These are phyloP conservation scores for Leptopilina boulardi DNA, from an alignment of 1,140 invertebrate genomes.

Conservation along the genomic window DNA sequence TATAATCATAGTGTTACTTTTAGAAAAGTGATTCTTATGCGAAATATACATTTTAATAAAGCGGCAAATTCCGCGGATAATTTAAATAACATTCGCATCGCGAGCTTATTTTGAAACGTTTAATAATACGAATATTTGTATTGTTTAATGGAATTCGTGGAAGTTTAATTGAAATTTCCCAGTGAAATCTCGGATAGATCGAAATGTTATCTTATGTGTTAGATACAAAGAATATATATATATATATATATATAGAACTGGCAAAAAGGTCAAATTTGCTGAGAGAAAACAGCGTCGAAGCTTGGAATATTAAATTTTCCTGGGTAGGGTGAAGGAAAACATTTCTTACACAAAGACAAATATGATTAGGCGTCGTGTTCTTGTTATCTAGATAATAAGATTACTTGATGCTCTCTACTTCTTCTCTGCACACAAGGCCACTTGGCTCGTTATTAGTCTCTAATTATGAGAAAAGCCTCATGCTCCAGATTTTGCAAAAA, in stretches of 20 bases:
- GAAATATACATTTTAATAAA: too few relatives aligned
- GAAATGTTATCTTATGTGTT: too few relatives aligned
- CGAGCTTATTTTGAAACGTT: too few relatives aligned
- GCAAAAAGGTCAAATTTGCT: neutral
- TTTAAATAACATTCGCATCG: too few relatives aligned
- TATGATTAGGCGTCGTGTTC: constrained; percentile 6
- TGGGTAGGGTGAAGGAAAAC: neutral
- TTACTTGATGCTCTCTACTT: constrained; percentile 14
- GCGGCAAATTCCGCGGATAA: too few relatives aligned
- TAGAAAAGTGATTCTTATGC: too few relatives aligned
- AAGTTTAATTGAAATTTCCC: neutral
- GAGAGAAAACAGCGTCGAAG: neutral
- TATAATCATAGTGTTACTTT: too few relatives aligned
- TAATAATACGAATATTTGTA: too few relatives aligned
- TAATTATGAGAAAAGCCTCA: constrained; percentile 15
- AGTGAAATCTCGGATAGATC: neutral
- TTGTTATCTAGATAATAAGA: constrained; percentile 23
- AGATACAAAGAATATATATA: too few relatives aligned
- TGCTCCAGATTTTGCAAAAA: neutral
- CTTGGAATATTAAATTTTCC: constrained; percentile 11
- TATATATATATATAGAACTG: too few relatives aligned
- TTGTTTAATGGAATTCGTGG: neutral
- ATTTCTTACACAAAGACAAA: constrained; percentile 6
- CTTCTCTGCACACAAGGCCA: neutral
- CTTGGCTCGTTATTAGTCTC: constrained; percentile 23